Conservation (phyloP, 2,797 vertebrate genomes). For the Discoglossus pictus region DNA sequence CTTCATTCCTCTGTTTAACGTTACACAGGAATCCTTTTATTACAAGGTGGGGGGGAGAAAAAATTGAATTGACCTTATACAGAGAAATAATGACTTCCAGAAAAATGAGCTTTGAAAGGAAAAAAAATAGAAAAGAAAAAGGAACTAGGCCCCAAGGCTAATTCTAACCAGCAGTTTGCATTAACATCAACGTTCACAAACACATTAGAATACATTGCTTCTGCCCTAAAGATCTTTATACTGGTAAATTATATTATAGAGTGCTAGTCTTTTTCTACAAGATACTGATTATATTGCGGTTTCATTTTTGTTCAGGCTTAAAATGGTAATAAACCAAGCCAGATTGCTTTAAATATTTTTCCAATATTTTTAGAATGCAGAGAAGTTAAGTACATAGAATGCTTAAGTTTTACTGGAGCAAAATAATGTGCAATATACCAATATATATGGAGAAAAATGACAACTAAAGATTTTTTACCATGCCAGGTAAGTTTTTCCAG, state of each 20-base stretch:
- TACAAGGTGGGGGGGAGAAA: constrained; percentile 3
- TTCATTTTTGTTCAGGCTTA: no score
- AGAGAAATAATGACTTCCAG: not conserved
- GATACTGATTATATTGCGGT: no score
- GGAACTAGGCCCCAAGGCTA: constrained; percentile 15
- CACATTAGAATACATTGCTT: constrained; percentile 7
- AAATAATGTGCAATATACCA: no score
- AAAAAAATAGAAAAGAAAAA: constrained; percentile 19
- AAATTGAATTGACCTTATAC: constrained; percentile 17
- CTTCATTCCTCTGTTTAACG: constrained; percentile 8
- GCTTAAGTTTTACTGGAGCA: no score
- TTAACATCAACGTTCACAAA: constrained; percentile 6
- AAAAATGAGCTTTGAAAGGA: constrained; percentile 15
- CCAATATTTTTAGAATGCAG: no score
- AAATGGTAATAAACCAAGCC: no score
- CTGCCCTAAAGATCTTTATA: constrained; percentile 25
- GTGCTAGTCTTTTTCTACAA: not conserved
- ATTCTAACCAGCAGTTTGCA: constrained; percentile 23
- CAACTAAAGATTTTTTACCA: no score
- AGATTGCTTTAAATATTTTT: no score
- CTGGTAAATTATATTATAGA: not conserved
- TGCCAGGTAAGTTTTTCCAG: no score
- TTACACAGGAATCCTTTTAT: constrained; percentile 20
- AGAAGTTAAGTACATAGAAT: no score
- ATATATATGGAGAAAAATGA: no score